phyloP scores from a whole-genome alignment of 2,113 vertebrate genomes.

The Okapia johnstoni region DNA sequence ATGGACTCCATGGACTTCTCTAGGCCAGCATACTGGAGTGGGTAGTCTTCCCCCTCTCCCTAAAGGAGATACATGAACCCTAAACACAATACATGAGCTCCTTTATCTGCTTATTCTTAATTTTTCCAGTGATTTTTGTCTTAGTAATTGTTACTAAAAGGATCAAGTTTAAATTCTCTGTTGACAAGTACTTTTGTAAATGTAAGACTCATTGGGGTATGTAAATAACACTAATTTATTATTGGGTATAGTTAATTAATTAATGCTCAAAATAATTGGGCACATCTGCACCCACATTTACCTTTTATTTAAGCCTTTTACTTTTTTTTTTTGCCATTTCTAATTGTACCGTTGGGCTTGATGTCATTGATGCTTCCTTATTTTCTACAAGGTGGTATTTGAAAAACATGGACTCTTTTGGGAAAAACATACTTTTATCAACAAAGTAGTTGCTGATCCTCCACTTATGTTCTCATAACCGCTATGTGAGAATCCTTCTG shows the following conservation, averaged over 20 bases:
- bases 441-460: not conserved
- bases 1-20: not conserved
- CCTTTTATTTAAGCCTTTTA: constrained; percentile 11
- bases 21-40: not conserved
- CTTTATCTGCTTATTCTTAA: constrained; percentile 25
- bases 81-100: not conserved
- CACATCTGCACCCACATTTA: not conserved
- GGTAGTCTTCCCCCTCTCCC: not conserved
- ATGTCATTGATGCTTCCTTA: not conserved
- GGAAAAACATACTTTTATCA: not conserved
- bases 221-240: constrained; percentile 54
- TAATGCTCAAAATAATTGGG: constrained; percentile 49
- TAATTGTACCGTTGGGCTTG: not conserved
- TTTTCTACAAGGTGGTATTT: constrained; percentile 20
- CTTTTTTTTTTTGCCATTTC: not conserved
- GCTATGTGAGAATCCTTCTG: not conserved
- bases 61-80: not conserved
- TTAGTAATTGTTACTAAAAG: constrained; percentile 46
- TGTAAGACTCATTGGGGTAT: not conserved
- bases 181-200: constrained; percentile 28
- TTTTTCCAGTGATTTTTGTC: not conserved
- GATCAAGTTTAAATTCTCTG: constrained; percentile 20
- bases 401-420: not conserved
- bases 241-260: not conserved
- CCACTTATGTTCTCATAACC: not conserved